Evolutionary conservation across 2,888 invertebrate genomes (phyloP).

Genomic region (Sphaeridia pumilis): DNA sequence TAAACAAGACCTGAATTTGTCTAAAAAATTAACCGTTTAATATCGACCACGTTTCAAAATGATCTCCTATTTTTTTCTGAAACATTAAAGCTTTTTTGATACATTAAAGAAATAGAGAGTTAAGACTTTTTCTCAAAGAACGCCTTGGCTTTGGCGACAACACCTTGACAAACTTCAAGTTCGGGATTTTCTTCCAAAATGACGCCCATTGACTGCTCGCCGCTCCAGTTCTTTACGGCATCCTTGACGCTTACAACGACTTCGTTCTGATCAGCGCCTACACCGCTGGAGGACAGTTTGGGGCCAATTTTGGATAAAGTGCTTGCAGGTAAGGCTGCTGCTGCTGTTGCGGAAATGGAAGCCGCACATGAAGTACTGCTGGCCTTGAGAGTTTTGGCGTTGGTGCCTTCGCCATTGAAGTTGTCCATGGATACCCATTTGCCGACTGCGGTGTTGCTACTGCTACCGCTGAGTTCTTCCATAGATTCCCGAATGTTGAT

Average conservation of each 20-base stretch:
- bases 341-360: background rate
- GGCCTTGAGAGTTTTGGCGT: background rate
- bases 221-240: constrained; percentile 27
- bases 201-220: constrained; percentile 30
- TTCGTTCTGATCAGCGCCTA: constrained; percentile 20
- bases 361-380: too few relatives aligned
- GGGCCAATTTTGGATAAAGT: background rate
- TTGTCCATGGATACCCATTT: constrained; percentile 18
- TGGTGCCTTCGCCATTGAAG: background rate
- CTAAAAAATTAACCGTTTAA: too few relatives aligned
- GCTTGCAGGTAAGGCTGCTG: background rate
- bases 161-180: constrained; percentile 26
- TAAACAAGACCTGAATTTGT: too few relatives aligned
- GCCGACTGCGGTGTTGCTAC: background rate
- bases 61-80: too few relatives aligned
- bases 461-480: constrained; percentile 15
- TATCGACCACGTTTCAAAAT: too few relatives aligned
- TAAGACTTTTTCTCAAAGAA: constrained; percentile 22
- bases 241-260: constrained; percentile 30
- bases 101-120: too few relatives aligned
- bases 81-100: too few relatives aligned
- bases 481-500: constrained; percentile 17
- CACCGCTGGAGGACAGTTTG: background rate
- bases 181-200: constrained; percentile 23
- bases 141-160: constrained; percentile 24